A percentile compares a stretch with the other conserved stretches of the same genome.
Evolutionary conservation across 2,113 vertebrate genomes (phyloP).

Genomic region (Copsychus sechellarum): DNA sequence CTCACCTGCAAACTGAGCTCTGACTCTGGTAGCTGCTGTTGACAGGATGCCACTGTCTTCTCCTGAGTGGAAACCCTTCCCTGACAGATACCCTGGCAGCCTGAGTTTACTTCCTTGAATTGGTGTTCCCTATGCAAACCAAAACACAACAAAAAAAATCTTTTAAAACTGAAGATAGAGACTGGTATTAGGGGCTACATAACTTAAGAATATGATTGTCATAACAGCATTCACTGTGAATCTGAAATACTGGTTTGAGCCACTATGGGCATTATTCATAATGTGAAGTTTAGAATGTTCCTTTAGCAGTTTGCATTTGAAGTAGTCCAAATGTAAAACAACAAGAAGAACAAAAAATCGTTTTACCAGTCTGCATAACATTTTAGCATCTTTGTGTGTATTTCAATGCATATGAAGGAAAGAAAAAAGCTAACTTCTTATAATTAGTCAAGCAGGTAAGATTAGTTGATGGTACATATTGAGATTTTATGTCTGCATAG

Average conservation of each 20-base stretch:
- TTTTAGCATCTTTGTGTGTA: neutral
- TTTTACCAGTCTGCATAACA: neutral
- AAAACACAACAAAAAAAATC: neutral
- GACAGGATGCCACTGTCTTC: conserved; percentile 90
- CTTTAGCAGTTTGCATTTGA: neutral
- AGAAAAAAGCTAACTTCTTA: neutral
- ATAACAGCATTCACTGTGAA: neutral
- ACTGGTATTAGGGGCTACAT: neutral
- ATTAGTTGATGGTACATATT: conserved; percentile 36
- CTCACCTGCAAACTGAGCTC: conserved; percentile 85
- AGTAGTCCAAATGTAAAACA: neutral
- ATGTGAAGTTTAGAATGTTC: neutral
- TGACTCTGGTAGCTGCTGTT: conserved; percentile 87
- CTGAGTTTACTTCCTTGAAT: conserved; percentile 96
- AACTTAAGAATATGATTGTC: neutral
- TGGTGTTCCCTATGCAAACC: conserved; percentile 79
- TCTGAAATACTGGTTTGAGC: neutral
- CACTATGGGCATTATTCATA: neutral
- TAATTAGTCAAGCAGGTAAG: neutral
- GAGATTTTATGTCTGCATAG: neutral
- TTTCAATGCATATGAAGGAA: neutral
- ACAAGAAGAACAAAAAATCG: neutral
- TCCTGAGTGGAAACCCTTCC: conserved; percentile 92
- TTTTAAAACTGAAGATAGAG: neutral
- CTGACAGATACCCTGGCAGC: conserved; percentile 94